These are phyloP conservation scores for Cydia amplana DNA, from an alignment of 1,140 invertebrate genomes.

Conservation along the genomic window DNA sequence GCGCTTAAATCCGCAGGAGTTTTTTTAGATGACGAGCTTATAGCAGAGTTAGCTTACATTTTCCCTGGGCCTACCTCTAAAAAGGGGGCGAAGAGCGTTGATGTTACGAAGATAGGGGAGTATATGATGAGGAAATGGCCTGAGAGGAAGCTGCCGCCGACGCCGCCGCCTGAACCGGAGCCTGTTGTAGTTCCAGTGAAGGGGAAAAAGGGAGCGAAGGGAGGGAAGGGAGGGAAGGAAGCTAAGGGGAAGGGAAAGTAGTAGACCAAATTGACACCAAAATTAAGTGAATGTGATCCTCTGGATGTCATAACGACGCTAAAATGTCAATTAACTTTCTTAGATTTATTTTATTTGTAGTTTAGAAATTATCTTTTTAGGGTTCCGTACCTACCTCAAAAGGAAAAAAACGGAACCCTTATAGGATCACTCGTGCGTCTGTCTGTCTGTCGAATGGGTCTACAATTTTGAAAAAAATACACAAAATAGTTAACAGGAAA, in stretches of 20 bases:
- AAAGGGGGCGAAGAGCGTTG: conserved; percentile 43
- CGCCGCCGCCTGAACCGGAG: conserved; percentile 37
- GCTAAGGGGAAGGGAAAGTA: background rate
- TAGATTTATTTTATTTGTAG: too few relatives aligned
- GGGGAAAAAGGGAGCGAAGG: background rate
- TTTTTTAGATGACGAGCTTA: conserved; percentile 42
- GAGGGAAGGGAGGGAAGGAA: background rate
- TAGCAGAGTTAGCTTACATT: conserved; percentile 36
- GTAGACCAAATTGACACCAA: background rate
- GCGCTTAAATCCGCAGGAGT: conserved; percentile 39
- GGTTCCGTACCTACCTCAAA: too few relatives aligned
- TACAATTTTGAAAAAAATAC: too few relatives aligned
- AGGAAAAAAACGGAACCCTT: too few relatives aligned
- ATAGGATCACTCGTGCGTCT: too few relatives aligned
- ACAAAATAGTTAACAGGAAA: too few relatives aligned
- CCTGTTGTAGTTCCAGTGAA: background rate
- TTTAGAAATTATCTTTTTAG: too few relatives aligned
- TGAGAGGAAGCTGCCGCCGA: conserved; percentile 41
- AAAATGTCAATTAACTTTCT: too few relatives aligned
- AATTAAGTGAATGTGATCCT: background rate
- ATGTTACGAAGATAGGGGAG: conserved; percentile 41
- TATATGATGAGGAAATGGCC: conserved; percentile 47
- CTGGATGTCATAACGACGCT: background rate
- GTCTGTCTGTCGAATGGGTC: too few relatives aligned
- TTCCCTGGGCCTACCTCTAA: conserved; percentile 49